A percentile compares a stretch with the other conserved stretches of the same genome.
Conservation (phyloP, 2,888 invertebrate genomes). For the Agrochola lota region DNA sequence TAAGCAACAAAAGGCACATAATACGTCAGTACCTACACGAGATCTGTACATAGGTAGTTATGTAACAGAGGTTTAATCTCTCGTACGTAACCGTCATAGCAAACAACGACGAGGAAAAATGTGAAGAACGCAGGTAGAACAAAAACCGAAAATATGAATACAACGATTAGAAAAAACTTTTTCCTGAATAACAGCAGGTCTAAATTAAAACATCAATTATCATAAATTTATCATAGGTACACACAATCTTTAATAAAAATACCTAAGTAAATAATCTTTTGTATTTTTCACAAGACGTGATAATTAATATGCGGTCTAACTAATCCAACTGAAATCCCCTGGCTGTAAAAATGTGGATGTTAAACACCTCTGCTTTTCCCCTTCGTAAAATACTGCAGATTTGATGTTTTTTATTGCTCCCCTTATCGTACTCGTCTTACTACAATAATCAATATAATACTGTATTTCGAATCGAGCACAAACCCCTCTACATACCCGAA, state of each 20-base stretch:
- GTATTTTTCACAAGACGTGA: background rate
- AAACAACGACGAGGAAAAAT: constrained; percentile 36
- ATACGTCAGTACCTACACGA: constrained; percentile 8
- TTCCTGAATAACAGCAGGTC: background rate
- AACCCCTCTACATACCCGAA: constrained; percentile 25
- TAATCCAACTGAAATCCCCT: background rate
- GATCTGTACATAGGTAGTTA: constrained; percentile 9
- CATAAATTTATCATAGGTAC: background rate
- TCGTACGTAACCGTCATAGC: constrained; percentile 13
- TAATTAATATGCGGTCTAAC: background rate
- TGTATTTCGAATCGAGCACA: constrained; percentile 14
- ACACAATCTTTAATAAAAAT: background rate
- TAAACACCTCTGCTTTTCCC: background rate
- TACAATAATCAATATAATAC: constrained; percentile 28
- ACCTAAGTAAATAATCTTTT: background rate
- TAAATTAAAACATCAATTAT: background rate
- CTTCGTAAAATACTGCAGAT: background rate
- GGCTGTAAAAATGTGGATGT: background rate
- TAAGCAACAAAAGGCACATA: constrained; percentile 22
- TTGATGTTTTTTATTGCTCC: constrained; percentile 8
- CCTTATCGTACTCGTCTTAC: constrained; percentile 1
- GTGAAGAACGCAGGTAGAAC: constrained; percentile 33
- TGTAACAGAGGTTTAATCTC: constrained; percentile 20
- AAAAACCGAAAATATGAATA: constrained; percentile 19
- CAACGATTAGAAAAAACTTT: constrained; percentile 1